Evolutionary conservation across 2,888 invertebrate genomes (phyloP), one percentile per base, ranked within the genome.

Genomic region (Phymatocera aterrima): DNA sequence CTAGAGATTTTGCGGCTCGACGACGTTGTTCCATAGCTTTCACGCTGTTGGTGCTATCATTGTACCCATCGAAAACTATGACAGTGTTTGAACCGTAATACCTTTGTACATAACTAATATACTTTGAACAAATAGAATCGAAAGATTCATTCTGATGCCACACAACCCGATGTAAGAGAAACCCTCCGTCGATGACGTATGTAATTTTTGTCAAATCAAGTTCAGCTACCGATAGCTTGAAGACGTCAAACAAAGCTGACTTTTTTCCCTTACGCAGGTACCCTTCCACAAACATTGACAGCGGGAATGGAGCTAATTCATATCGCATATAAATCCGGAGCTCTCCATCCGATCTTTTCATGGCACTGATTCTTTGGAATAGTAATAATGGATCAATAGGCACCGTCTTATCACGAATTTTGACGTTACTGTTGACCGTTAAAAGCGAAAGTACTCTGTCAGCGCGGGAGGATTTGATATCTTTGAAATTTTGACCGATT

Each of bases 401-500:
- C 0, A 82, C 79, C 12, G 10, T 48, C 31, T 68, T 46, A 10
- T 70, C 74, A 43, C 79, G 51, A 6, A 80, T 51, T 78, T 79
- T 79, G 34, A 78, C 57, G 8, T 54, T 3, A 54, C 77, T 77
- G 24, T 80, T 78, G 5, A 82, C 70, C 64, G 34, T 61, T 48
- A 64, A 15, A 1, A 87, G 81, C 81, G 84, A 81, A 72, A 85
- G 80, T 43, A 88, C 86, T 82, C 84, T 85, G 79, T 84, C 83
- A 80, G 84, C 84, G 64, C 86, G 82, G 81, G 82, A 82, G 78
- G 87, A 85, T 81, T 84, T 85, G 34, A 87, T 79, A 51, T 81
- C 80, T 77, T 82, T 79, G 82, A 86, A 86, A 72, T 83, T 83
- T 70, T 80, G 80, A 75, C 85, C 85, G 79, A 82, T 81, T 77